A percentile compares a stretch with the other conserved stretches of the same genome.
Evolutionary conservation across 64 coral and sea anemone genomes (phyloP).

Genomic region (Actinia equina): DNA sequence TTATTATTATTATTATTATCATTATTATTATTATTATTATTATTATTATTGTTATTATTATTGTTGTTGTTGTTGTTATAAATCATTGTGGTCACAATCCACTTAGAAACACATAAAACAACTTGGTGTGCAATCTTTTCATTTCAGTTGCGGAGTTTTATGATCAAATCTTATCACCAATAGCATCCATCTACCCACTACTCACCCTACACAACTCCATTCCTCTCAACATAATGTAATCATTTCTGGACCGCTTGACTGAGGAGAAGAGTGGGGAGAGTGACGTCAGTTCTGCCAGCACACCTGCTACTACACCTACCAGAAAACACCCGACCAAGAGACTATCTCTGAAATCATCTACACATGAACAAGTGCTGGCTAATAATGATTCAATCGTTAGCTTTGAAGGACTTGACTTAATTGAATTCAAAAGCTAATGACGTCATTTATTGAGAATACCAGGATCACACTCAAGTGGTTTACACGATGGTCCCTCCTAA

Average conservation of each 20-base stretch:
- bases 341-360: conserved; percentile 1
- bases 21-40: no score
- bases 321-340: conserved; percentile 39
- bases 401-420: conserved; percentile 2
- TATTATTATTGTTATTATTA: no score
- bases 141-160: conserved; percentile 36
- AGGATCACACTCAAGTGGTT: no score
- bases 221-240: conserved; percentile 27
- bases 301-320: conserved; percentile 36
- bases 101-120: no score
- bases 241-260: conserved; percentile 29
- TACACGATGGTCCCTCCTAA: no score
- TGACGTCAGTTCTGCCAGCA: conserved; percentile 25
- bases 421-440: conserved; percentile 5
- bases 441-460: background rate
- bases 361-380: background rate
- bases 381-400: conserved; percentile 13
- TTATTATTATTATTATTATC: no score
- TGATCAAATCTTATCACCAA: conserved; percentile 38
- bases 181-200: conserved; percentile 36
- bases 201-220: conserved; percentile 47
- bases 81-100: no score
- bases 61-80: no score
- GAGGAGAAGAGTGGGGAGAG: conserved; percentile 28
- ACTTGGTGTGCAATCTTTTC: background rate